Conservation (phyloP, 2,888 invertebrate genomes). For the Dicranocentrus wangi region DNA sequence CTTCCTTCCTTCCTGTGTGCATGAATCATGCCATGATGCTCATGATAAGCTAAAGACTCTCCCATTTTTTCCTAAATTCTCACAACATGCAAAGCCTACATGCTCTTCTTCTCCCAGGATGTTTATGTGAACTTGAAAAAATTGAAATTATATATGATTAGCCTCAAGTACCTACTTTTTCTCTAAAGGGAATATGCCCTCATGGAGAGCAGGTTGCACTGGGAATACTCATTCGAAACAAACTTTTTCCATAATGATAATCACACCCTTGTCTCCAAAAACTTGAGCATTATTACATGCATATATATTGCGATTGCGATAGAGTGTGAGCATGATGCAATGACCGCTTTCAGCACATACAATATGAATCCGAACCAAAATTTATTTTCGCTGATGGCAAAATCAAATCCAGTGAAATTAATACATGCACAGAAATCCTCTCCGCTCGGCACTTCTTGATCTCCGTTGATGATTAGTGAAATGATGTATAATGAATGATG, state of each 20-base stretch:
- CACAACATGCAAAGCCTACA: too few relatives aligned
- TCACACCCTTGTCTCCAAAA: slow-evolving; percentile 18
- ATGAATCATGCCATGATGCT: slow-evolving; percentile 9
- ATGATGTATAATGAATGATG: slow-evolving; percentile 47
- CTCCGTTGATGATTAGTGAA: slow-evolving; percentile 32
- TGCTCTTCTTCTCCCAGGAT: too few relatives aligned
- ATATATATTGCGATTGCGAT: too few relatives aligned
- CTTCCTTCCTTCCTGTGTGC: slow-evolving; percentile 37
- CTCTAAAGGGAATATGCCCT: background rate
- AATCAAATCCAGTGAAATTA: slow-evolving; percentile 14
- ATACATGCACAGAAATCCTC: slow-evolving; percentile 2
- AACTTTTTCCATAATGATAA: slow-evolving; percentile 48
- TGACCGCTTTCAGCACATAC: too few relatives aligned
- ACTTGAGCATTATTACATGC: too few relatives aligned
- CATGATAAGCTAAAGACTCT: too few relatives aligned
- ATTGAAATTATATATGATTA: slow-evolving; percentile 33
- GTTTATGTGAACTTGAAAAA: too few relatives aligned
- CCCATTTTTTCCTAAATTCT: too few relatives aligned
- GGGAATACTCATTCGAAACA: background rate
- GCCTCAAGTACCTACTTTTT: slow-evolving; percentile 13
- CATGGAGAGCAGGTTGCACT: background rate
- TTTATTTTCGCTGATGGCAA: slow-evolving; percentile 25
- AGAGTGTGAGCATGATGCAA: background rate
- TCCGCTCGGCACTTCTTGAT: too few relatives aligned
- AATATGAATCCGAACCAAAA: background rate